Base-by-base conservation (phyloP, 2,888 invertebrate genomes). In the Noctua pronuba region DNA sequence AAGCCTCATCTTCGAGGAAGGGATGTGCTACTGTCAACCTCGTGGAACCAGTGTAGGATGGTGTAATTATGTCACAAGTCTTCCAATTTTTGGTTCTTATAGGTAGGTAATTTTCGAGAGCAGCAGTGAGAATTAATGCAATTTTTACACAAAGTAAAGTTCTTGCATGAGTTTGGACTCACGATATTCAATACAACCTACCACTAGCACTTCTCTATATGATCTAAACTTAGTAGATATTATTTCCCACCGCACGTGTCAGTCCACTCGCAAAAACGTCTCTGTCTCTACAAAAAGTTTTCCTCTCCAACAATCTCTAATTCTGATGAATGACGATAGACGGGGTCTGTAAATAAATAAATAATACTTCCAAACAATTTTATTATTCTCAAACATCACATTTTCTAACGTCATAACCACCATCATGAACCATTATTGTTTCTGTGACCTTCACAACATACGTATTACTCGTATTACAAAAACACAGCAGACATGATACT, bases 401-500 rank as follows among this genome's bases (percentile, higher is more conserved):
- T 28, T 60, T 31, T 31, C 4, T 31, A 31, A 60, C 8, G 10
- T 31, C 8, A 31, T 18, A 7, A 60, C 8, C 3, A 41, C 38
- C 38, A 16, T 8, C 16, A 41, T 41, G n/a, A n/a, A 64, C 64
- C 13, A 13, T 13, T 65, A 41, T 1, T 41, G n/a, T 24, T 31
- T 41, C 11, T 18, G 24, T 38, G 38, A 18, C 13, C 6, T 35
- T 28, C 16, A 31, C 24, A 64, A 35, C 4, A 0, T 1, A 38
- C 3, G 16, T 13, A n/a, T 77, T 49, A 38, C 38, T 38, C 38
- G 38, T 38, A 46, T 65, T 49, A n/a, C 11, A 66, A 66, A 35
- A 66, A 24, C 18, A 67, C 46, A n/a, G 13, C 46, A 31, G 16
- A 65, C 49, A 75, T 18, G 24, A 55, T 55, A 80, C 67, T 41